Conservation (phyloP, 1,140 invertebrate genomes). For the Megalopta genalis region DNA sequence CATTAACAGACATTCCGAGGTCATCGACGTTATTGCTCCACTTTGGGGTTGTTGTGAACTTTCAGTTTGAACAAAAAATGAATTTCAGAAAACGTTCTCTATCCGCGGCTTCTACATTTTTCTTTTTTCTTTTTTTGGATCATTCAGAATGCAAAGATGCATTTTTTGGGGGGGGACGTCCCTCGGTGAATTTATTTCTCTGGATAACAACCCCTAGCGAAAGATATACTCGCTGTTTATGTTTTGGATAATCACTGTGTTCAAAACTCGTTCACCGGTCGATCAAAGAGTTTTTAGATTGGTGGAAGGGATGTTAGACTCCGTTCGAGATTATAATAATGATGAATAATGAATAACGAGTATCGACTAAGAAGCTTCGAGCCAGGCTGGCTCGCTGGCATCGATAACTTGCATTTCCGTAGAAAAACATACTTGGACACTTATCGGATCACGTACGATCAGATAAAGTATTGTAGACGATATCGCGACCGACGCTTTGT, state of each 20-base stretch:
- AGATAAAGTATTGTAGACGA: slow-evolving; percentile 1
- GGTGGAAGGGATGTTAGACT: not conserved
- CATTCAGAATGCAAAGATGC: too few species aligned
- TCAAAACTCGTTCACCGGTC: not conserved
- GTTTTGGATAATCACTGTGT: not conserved
- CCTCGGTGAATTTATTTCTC: too few species aligned
- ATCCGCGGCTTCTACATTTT: too few species aligned
- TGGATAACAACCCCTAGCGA: not conserved
- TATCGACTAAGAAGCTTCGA: not conserved
- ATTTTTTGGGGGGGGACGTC: too few species aligned
- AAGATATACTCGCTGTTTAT: not conserved
- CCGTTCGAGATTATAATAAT: not conserved
- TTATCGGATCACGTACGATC: slow-evolving; percentile 19
- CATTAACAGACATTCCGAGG: not conserved
- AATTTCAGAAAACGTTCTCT: too few species aligned
- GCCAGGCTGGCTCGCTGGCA: too few species aligned
- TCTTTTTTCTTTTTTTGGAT: too few species aligned
- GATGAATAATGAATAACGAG: not conserved
- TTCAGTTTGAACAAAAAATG: not conserved
- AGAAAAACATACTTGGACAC: not conserved
- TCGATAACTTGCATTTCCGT: not conserved
- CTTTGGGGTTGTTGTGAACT: not conserved
- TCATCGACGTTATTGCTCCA: not conserved
- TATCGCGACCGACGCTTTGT: not conserved
- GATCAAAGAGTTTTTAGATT: not conserved